phyloP scores from a whole-genome alignment of 2,797 vertebrate genomes.

The Emys orbicularis region DNA sequence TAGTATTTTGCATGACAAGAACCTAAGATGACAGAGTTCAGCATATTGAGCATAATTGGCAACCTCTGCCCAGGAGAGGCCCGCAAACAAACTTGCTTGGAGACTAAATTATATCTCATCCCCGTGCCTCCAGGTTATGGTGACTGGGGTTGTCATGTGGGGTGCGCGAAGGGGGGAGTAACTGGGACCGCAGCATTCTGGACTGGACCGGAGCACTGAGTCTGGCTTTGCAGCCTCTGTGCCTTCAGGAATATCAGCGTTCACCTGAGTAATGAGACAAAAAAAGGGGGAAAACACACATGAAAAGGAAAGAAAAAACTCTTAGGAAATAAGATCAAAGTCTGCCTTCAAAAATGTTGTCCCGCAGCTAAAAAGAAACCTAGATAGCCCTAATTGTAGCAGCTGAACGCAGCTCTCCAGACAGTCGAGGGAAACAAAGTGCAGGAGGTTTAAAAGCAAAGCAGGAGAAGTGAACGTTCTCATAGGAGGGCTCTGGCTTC shows the following conservation, averaged over 20 bases:
- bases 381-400: constrained; percentile 13
- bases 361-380: constrained; percentile 58
- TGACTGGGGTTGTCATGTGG: accelerated
- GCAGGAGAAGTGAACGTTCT: neutral
- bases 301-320: constrained; percentile 59
- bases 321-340: constrained; percentile 68
- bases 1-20: constrained; percentile 48
- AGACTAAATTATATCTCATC: neutral
- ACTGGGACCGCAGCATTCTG: neutral
- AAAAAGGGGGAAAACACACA: constrained; percentile 32
- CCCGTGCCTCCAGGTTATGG: neutral
- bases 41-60: constrained; percentile 57
- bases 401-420: accelerated
- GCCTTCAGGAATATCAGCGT: constrained; percentile 54
- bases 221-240: neutral
- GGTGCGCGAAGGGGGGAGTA: neutral
- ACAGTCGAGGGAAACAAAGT: accelerated
- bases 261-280: constrained; percentile 69
- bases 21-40: constrained; percentile 65
- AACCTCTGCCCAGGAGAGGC: constrained; percentile 32
- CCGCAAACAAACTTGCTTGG: constrained; percentile 38
- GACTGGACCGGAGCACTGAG: accelerated
- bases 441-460: accelerated
- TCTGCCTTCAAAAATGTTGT: constrained; percentile 51
- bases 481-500: neutral